phyloP scores from a whole-genome alignment of 1,140 invertebrate genomes.

The Apis dorsata region DNA sequence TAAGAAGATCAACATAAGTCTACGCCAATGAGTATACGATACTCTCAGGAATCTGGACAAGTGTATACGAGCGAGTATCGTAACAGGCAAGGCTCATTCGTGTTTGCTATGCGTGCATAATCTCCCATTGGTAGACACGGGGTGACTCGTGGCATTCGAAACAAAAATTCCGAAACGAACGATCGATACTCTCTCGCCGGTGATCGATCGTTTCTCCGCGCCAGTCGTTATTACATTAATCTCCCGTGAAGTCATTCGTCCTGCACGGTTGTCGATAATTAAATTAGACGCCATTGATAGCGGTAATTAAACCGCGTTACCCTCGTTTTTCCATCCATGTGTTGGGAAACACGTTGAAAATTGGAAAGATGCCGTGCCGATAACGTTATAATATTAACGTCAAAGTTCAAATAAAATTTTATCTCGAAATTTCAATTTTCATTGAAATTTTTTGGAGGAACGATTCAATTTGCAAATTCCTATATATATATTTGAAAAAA shows the following conservation, averaged over 20 bases:
- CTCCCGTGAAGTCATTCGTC: constrained; percentile 57
- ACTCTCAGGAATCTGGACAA: constrained; percentile 53
- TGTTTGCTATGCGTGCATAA: constrained; percentile 55
- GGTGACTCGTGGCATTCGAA: constrained; percentile 58
- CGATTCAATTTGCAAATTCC: too few relatives aligned
- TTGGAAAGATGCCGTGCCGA: too few relatives aligned
- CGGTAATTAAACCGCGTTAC: constrained; percentile 38
- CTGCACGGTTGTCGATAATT: constrained; percentile 58
- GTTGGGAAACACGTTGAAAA: background rate
- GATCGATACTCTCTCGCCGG: constrained; percentile 24
- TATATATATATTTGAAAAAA: too few relatives aligned
- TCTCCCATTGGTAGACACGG: constrained; percentile 46
- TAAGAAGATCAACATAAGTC: constrained; percentile 31
- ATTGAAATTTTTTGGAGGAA: too few relatives aligned
- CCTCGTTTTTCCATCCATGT: background rate
- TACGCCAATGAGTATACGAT: constrained; percentile 58
- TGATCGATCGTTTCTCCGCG: constrained; percentile 56
- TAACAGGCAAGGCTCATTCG: constrained; percentile 42
- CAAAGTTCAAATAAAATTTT: too few relatives aligned
- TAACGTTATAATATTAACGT: too few relatives aligned
- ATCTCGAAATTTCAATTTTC: too few relatives aligned
- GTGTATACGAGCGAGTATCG: constrained; percentile 45
- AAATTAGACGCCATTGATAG: constrained; percentile 57
- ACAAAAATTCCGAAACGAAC: constrained; percentile 52
- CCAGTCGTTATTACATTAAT: constrained; percentile 62